A percentile compares a stretch with the other conserved stretches of the same genome.
Conservation (phyloP, 2,888 invertebrate genomes). For the Chaitophorus viminalis region DNA sequence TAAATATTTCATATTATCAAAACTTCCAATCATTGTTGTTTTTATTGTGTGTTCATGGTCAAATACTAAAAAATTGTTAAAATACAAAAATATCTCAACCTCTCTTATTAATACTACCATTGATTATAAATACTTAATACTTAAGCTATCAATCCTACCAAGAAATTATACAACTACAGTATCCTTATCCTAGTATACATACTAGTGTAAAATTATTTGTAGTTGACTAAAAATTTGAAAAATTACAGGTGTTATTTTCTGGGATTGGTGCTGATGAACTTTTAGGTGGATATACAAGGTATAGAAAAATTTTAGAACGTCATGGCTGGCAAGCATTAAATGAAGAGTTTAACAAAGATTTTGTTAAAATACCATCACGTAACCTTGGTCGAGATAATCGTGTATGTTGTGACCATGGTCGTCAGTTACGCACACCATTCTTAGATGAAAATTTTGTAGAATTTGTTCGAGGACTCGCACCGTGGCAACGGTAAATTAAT, state of each 20-base stretch:
- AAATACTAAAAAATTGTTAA: background rate
- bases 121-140: too few relatives aligned
- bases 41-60: background rate
- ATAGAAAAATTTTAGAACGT: constrained; percentile 78
- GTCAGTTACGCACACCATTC: constrained; percentile 80
- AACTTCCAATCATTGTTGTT: background rate
- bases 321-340: constrained; percentile 71
- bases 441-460: constrained; percentile 73
- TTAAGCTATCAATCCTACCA: too few relatives aligned
- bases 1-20: background rate
- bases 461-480: constrained; percentile 74
- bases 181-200: too few relatives aligned
- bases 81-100: too few relatives aligned
- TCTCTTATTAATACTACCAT: too few relatives aligned
- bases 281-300: constrained; percentile 92
- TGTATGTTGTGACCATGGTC: constrained; percentile 88
- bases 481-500: constrained; percentile 74
- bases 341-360: constrained; percentile 79
- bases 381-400: constrained; percentile 96
- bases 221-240: background rate
- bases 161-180: too few relatives aligned
- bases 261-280: constrained; percentile 98
- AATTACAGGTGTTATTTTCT: constrained; percentile 77
- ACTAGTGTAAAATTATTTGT: background rate
- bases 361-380: constrained; percentile 85